A percentile compares a stretch with the other conserved stretches of the same genome.
These are phyloP conservation scores for Gonocerus acuteangulatus DNA, from an alignment of 2,888 invertebrate species.

Conservation along the genomic window DNA sequence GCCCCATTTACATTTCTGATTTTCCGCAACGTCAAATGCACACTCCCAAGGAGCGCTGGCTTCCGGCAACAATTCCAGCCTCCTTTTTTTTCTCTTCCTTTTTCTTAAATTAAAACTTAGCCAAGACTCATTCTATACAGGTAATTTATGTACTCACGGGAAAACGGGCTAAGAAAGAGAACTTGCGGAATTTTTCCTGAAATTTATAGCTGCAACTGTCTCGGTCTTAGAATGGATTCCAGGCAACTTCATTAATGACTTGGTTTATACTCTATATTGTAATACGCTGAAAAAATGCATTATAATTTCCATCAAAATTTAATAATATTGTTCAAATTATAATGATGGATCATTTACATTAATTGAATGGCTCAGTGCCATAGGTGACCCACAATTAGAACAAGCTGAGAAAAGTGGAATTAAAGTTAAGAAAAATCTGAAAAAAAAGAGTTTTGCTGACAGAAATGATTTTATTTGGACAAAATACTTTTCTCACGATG, in stretches of 20 bases:
- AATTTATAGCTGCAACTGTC: not conserved
- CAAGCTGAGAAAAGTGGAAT: too few relatives aligned
- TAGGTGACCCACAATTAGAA: too few relatives aligned
- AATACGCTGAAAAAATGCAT: too few relatives aligned
- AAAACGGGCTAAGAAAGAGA: not conserved
- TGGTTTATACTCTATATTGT: too few relatives aligned
- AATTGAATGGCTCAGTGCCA: too few relatives aligned
- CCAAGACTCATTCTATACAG: conserved; percentile 1
- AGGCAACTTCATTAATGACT: conserved; percentile 7
- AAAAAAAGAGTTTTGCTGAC: too few relatives aligned
- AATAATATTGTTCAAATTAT: too few relatives aligned
- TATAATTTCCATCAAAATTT: too few relatives aligned
- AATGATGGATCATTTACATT: too few relatives aligned
- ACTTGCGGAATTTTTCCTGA: not conserved
- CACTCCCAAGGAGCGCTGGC: conserved; percentile 17
- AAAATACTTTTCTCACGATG: too few relatives aligned
- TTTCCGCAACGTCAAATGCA: conserved; percentile 28
- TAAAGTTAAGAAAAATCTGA: too few relatives aligned
- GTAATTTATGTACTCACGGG: not conserved
- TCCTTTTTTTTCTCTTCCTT: not conserved
- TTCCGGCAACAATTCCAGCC: conserved; percentile 20
- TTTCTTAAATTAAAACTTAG: conserved; percentile 12
- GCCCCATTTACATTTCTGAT: conserved; percentile 27
- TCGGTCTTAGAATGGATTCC: conserved; percentile 2
- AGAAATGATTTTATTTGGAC: too few relatives aligned